These are phyloP conservation scores for Ceryle rudis DNA, from an alignment of 2,797 vertebrate species.

Conservation along the genomic window DNA sequence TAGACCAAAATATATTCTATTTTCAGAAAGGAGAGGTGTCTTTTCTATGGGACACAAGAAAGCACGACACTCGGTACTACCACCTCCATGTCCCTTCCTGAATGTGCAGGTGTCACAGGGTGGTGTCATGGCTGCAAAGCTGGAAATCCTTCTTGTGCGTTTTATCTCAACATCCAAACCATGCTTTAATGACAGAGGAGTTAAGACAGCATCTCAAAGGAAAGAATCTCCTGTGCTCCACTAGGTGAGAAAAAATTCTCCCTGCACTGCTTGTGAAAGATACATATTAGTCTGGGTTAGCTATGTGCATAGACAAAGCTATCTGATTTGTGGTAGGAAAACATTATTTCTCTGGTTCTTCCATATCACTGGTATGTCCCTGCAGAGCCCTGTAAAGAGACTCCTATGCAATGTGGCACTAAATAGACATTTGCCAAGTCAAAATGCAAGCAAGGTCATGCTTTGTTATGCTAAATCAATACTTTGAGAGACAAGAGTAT, in stretches of 20 bases:
- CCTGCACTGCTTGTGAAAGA: background rate
- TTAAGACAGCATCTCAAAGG: background rate
- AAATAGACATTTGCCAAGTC: background rate
- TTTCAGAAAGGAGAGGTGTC: background rate
- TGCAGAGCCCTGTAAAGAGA: background rate
- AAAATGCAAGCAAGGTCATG: background rate
- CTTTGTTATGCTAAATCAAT: background rate
- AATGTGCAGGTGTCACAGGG: fast-evolving
- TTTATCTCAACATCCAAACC: background rate
- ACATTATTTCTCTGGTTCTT: background rate
- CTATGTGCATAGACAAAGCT: background rate
- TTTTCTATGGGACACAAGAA: background rate
- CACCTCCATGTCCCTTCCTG: background rate
- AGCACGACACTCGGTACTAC: fast-evolving
- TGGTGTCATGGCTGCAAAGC: background rate
- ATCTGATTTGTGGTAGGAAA: background rate
- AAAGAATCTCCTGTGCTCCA: background rate
- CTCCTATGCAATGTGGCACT: background rate
- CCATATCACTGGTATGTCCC: fast-evolving
- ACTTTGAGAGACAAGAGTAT: background rate
- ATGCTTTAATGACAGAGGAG: background rate
- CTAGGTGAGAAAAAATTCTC: background rate
- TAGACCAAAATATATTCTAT: background rate
- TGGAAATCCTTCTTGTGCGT: background rate
- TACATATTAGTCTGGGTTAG: background rate